These are phyloP conservation scores for Noctua fimbriata DNA, from an alignment of 2,888 invertebrate genomes.

Conservation along the genomic window DNA sequence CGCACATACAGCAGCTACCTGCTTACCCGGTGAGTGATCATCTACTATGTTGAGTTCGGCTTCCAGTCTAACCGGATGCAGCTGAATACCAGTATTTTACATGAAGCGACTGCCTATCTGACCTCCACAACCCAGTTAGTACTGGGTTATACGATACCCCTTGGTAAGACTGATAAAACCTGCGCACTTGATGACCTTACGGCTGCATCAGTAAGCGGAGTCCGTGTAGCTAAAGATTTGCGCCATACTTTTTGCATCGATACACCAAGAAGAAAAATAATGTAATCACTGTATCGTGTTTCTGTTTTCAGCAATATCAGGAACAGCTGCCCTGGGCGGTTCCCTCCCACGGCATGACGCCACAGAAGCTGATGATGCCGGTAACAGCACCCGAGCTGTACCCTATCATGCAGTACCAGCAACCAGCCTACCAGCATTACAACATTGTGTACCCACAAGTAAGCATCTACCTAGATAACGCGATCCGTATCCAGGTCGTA, in stretches of 20 bases:
- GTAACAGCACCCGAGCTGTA: conserved; percentile 74
- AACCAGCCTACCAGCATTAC: conserved; percentile 75
- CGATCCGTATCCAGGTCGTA: no score
- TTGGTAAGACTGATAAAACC: no score
- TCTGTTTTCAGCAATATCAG: conserved; percentile 73
- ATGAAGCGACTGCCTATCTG: not conserved
- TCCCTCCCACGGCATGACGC: conserved; percentile 59
- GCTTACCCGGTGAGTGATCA: conserved; percentile 75
- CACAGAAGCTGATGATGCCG: conserved; percentile 76
- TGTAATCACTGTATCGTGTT: not conserved
- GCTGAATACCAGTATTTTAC: not conserved
- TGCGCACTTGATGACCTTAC: no score
- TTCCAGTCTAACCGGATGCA: not conserved
- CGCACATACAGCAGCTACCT: conserved; percentile 71
- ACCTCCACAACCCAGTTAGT: no score
- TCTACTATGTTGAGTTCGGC: no score
- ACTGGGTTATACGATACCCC: no score
- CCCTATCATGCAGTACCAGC: conserved; percentile 75
- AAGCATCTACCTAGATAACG: conserved; percentile 4
- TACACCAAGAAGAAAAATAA: not conserved
- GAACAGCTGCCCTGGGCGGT: conserved; percentile 80
- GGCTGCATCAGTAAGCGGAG: no score
- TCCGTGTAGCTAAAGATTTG: no score
- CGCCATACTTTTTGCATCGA: not conserved
- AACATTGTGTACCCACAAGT: conserved; percentile 84